Evolutionary conservation across 2,113 vertebrate species (phyloP).

Genomic region (Larimichthys crocea): DNA sequence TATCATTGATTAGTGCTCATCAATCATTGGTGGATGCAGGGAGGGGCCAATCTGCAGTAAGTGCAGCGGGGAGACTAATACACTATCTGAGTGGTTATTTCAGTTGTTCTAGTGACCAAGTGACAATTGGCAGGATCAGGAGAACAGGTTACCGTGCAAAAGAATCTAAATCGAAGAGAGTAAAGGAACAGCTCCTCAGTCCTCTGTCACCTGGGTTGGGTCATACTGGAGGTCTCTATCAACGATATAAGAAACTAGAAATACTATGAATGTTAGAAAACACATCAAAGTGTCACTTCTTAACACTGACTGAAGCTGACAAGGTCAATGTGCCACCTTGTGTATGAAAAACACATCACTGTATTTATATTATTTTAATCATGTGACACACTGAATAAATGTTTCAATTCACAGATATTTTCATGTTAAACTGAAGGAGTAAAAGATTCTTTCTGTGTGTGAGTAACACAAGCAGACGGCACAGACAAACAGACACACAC

Average conservation of each 20-base stretch:
- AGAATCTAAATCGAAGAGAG: too few species aligned
- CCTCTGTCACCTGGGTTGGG: background rate
- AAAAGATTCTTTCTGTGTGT: background rate
- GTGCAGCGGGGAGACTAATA: background rate
- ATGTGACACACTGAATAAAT: background rate
- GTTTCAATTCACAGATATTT: background rate
- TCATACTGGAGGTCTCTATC: background rate
- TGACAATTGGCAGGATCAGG: too few species aligned
- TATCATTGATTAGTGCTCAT: background rate
- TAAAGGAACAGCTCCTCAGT: too few species aligned
- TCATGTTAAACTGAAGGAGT: too few species aligned
- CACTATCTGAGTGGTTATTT: too few species aligned
- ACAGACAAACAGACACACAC: background rate
- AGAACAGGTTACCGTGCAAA: too few species aligned
- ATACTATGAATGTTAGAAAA: background rate
- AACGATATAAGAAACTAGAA: background rate
- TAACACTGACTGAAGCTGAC: too few species aligned
- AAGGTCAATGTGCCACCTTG: too few species aligned
- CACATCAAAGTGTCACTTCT: background rate
- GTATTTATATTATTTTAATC: background rate
- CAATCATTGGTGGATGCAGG: background rate
- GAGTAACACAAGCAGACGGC: conserved; percentile 15
- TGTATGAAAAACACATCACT: background rate
- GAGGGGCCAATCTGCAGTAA: background rate
- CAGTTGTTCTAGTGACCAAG: too few species aligned